phyloP scores from a whole-genome alignment of 2,113 vertebrate species.

The Conger conger region DNA sequence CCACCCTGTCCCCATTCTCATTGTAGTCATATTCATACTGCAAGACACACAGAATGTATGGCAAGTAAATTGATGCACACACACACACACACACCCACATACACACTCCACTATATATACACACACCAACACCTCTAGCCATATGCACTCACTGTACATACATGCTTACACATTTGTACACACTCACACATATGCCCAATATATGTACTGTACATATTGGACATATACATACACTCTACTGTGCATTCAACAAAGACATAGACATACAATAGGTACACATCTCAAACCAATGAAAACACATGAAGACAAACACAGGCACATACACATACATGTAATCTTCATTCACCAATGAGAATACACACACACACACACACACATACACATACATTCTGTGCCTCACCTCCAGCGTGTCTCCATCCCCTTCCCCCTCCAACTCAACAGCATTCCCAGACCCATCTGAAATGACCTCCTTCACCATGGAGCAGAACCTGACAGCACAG shows the following conservation, averaged over 20 bases:
- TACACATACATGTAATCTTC: not conserved
- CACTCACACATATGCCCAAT: not conserved
- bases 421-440: conserved; percentile 84
- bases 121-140: not conserved
- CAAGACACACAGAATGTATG: conserved; percentile 6
- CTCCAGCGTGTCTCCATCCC: conserved; percentile 83
- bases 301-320: not conserved
- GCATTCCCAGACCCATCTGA: conserved; percentile 74
- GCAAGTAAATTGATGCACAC: too few relatives aligned
- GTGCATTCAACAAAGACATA: not conserved
- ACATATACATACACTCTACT: not conserved
- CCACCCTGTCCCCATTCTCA: conserved; percentile 66
- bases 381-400: conserved; percentile 58
- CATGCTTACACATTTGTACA: conserved; percentile 10
- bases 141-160: not conserved
- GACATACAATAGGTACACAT: too few relatives aligned
- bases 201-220: not conserved
- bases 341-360: not conserved
- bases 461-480: conserved; percentile 88
- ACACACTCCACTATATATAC: not conserved
- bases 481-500: conserved; percentile 79
- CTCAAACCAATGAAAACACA: too few relatives aligned
- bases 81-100: not conserved
- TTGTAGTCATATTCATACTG: conserved; percentile 79
- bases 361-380: conserved; percentile 18